Evolutionary conservation across 2,113 vertebrate genomes (phyloP), one percentile per base, ranked within the genome.

Genomic region (Ptychochromis oligacanthus): DNA sequence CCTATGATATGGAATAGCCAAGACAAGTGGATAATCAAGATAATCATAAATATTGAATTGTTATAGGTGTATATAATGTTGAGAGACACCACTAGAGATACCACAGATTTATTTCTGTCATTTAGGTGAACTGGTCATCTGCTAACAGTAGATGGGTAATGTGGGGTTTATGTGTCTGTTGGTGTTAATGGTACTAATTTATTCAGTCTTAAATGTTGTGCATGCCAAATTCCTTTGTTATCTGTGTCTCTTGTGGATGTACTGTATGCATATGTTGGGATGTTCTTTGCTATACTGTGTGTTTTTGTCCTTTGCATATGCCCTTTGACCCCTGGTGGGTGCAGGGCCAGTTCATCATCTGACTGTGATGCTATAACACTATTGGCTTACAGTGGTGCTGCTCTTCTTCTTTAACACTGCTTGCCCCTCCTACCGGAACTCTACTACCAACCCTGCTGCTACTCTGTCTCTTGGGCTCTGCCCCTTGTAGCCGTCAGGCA

Each of bases 401-500:
- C 97, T 97, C 98, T 97, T 99, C 97, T 99, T 97, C 97, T 97
- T 98, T 98, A 96, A 97, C 95, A 96, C 96, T 97, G 97, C 97
- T 97, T 97, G 94, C 97, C 96, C 97, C 95, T 97, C 95, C 96
- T 92, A 77, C 89, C 61, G 98, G 97, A 98, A 93, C 85, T 91
- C 90, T 91, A 82, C 92, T 93, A 89, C 93, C 89, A 75, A 77
- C 79, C 88, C 90, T 34, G 62, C 89, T 86, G 87, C 91, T 88
- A 92, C 93, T 92, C 93, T 94, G 93, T 91, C 93, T 95, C 93
- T 93, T 1, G 95, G 96, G 95, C 92, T 77, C 90, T 80, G 86
- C 92, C 94, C 92, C 85, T 82, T 93, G 93, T 96, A 99, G 98
- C 96, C 98, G 72, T 99, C 98, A 95, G 98, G 98, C 95, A 99